A percentile compares a stretch with the other conserved stretches of the same genome.
Conservation (phyloP, 2,113 vertebrate genomes). For the Brachionichthys hirsutus region DNA sequence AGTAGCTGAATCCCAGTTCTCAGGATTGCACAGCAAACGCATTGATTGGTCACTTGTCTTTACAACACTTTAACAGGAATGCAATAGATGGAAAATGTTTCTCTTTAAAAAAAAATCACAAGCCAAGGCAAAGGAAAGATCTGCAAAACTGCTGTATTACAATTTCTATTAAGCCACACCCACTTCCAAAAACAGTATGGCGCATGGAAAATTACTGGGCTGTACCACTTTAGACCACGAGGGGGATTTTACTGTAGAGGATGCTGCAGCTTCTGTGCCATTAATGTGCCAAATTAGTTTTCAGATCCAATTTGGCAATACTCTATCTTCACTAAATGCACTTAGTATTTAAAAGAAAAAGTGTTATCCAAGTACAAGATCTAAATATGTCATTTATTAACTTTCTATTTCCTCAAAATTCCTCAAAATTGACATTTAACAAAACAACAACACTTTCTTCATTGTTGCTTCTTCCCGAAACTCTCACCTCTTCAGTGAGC, state of each 20-base stretch:
- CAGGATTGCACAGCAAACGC: not conserved
- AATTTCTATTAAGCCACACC: constrained; percentile 65
- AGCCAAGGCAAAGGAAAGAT: constrained; percentile 4
- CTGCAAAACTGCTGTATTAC: constrained; percentile 13
- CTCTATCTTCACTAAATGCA: not conserved
- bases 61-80: not conserved
- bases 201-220: constrained; percentile 71
- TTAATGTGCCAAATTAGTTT: too few species aligned
- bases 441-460: not conserved
- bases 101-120: constrained; percentile 1
- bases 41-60: not conserved
- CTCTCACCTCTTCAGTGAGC: constrained; percentile 15
- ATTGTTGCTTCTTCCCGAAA: constrained; percentile 16
- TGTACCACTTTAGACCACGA: constrained; percentile 59
- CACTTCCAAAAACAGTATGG: constrained; percentile 51
- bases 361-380: not conserved
- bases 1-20: not conserved
- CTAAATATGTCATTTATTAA: not conserved
- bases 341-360: not conserved
- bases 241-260: constrained; percentile 24
- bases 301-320: too few species aligned
- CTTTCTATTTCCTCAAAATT: not conserved
- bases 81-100: not conserved
- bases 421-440: too few species aligned
- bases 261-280: constrained; percentile 21